A percentile compares a stretch with the other conserved stretches of the same genome.
These are phyloP conservation scores for Polypterus bichir DNA, from an alignment of 2,113 vertebrate species.

Conservation along the genomic window DNA sequence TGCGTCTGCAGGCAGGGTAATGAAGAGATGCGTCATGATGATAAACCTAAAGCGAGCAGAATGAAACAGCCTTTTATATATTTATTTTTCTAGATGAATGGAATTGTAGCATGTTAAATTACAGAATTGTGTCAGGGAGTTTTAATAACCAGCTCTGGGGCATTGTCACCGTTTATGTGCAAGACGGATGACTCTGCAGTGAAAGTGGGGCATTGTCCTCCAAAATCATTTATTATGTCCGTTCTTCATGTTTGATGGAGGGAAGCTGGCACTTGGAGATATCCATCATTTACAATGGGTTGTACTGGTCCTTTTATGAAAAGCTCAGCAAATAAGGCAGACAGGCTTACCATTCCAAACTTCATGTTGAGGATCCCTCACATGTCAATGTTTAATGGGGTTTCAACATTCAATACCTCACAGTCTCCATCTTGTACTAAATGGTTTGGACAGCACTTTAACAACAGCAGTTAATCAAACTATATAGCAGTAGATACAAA, in stretches of 20 bases:
- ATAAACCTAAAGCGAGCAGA: too few species aligned
- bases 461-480: too few species aligned
- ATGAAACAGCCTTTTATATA: too few species aligned
- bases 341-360: too few species aligned
- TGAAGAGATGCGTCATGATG: too few species aligned
- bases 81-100: slow-evolving; percentile 3
- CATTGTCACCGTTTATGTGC: slow-evolving; percentile 39
- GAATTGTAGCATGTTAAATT: slow-evolving; percentile 45
- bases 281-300: slow-evolving; percentile 9
- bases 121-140: slow-evolving; percentile 24
- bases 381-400: too few species aligned
- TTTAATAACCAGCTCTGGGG: slow-evolving; percentile 27
- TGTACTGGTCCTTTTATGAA: slow-evolving; percentile 29
- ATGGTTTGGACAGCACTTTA: too few species aligned
- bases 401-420: too few species aligned
- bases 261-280: not conserved
- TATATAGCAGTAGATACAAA: too few species aligned
- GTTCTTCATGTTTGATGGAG: slow-evolving; percentile 38
- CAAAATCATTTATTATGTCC: slow-evolving; percentile 58
- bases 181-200: slow-evolving; percentile 51
- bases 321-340: slow-evolving; percentile 3
- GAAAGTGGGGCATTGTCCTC: slow-evolving; percentile 62
- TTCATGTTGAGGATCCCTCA: too few species aligned
- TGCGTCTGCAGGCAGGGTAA: too few species aligned
- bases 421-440: too few species aligned